phyloP scores from a whole-genome alignment of 2,113 vertebrate species.

The Noctilio leporinus region DNA sequence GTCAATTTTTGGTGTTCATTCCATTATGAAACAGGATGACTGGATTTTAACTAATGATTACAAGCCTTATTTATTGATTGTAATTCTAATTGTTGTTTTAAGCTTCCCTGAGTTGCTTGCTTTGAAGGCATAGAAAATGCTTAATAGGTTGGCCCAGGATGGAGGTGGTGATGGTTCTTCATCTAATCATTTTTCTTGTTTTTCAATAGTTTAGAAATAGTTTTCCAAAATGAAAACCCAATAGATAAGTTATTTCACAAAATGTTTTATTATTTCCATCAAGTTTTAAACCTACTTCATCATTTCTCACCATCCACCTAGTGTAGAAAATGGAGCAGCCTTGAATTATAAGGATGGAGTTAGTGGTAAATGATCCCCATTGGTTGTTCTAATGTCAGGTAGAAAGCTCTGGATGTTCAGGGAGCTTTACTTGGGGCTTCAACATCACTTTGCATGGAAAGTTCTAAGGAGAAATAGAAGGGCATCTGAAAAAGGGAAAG shows the following conservation, averaged over 20 bases:
- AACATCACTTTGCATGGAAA: not conserved
- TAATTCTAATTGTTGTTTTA: not conserved
- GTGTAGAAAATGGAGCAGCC: not conserved
- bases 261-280: not conserved
- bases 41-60: conserved; percentile 7
- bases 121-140: not conserved
- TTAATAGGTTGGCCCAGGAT: not conserved
- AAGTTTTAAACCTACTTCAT: not conserved
- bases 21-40: not conserved
- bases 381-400: not conserved
- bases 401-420: not conserved
- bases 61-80: not conserved
- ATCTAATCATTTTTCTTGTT: not conserved
- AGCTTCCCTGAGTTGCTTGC: not conserved
- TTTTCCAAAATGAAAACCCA: not conserved
- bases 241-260: too few relatives aligned
- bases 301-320: not conserved
- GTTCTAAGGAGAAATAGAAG: too few relatives aligned
- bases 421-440: not conserved
- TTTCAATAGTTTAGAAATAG: not conserved
- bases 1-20: not conserved
- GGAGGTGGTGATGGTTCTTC: not conserved
- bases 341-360: not conserved
- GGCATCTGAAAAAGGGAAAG: not conserved
- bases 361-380: not conserved